Percentiles rank a stretch among this genome's conserved stretches.
Evolutionary conservation across 2,797 vertebrate genomes (phyloP).

Genomic region (Valencia hispanica): DNA sequence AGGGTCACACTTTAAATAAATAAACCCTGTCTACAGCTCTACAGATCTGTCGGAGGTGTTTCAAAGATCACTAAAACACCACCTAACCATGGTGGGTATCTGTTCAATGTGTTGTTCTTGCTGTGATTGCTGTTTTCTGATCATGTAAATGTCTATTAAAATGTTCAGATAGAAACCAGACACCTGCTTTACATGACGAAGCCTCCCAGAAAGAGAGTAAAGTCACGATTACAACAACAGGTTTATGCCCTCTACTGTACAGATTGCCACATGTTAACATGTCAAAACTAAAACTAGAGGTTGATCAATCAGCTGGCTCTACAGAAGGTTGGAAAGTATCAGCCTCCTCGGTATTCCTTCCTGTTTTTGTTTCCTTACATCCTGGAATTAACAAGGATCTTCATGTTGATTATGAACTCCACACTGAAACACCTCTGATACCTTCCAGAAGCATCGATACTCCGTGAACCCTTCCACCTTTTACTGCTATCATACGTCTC

Average conservation of each 20-base stretch:
- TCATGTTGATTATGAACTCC: neutral
- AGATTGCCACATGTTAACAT: neutral
- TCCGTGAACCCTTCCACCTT: neutral
- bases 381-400: neutral
- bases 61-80: too few relatives aligned
- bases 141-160: constrained; percentile 54
- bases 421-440: neutral
- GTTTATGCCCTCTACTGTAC: neutral
- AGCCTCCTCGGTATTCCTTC: neutral
- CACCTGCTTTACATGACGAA: constrained; percentile 38
- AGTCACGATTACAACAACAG: constrained; percentile 1
- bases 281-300: neutral
- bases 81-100: neutral
- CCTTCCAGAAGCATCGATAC: neutral
- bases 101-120: neutral
- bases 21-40: too few relatives aligned
- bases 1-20: constrained; percentile 31
- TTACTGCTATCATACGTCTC: neutral
- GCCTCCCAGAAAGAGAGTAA: constrained; percentile 9
- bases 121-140: constrained; percentile 7
- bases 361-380: neutral
- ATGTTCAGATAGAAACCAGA: constrained; percentile 23
- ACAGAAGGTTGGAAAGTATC: neutral
- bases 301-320: neutral
- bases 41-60: too few relatives aligned